Conservation (phyloP, 2,113 vertebrate species). For the Noctilio leporinus region DNA sequence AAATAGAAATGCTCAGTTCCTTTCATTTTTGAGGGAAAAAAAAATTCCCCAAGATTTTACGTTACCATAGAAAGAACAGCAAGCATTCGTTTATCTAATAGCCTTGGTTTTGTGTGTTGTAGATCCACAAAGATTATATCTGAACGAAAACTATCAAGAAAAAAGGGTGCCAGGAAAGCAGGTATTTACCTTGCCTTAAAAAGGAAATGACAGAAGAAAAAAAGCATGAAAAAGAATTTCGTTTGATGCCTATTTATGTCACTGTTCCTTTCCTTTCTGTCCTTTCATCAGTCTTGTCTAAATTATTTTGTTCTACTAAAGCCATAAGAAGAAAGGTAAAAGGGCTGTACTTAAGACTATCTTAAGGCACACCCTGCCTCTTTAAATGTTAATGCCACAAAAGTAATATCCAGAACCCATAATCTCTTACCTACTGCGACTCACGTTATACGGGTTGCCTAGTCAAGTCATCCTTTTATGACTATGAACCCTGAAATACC, state of each 20-base stretch:
- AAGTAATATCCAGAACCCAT: background rate
- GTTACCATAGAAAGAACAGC: background rate
- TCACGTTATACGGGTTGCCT: background rate
- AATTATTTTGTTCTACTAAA: constrained; percentile 16
- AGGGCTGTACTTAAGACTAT: background rate
- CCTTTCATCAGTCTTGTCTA: background rate
- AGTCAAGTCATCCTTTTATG: background rate
- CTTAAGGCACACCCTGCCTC: background rate
- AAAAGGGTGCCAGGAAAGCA: background rate
- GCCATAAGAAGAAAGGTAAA: background rate
- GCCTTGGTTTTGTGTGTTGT: background rate
- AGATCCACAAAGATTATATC: background rate
- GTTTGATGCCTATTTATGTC: background rate
- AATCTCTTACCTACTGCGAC: background rate
- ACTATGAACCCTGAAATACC: constrained; percentile 21
- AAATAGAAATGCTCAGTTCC: background rate
- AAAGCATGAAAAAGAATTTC: background rate
- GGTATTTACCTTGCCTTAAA: background rate
- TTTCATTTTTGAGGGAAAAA: background rate
- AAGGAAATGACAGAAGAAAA: background rate
- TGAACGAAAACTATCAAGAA: background rate
- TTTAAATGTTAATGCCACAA: constrained; percentile 11
- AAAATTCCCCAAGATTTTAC: background rate
- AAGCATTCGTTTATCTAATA: background rate
- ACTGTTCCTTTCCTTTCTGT: background rate